phyloP scores from a whole-genome alignment of 2,888 invertebrate species.

The Temnothorax rugatulus region DNA sequence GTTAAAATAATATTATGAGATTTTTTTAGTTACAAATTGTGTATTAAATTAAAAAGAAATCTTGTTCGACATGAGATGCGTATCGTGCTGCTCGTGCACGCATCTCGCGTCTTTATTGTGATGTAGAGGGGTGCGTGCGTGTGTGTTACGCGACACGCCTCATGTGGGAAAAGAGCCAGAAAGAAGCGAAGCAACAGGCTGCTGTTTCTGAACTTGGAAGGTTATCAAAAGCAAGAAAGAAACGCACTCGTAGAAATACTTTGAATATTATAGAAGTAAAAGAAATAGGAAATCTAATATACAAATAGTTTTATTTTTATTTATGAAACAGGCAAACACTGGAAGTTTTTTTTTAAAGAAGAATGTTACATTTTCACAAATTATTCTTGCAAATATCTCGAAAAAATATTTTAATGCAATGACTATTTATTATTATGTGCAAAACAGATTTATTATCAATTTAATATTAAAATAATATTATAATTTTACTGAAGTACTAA shows the following conservation, averaged over 20 bases:
- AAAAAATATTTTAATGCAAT: background rate
- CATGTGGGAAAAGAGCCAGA: slow-evolving; percentile 79
- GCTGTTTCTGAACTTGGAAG: slow-evolving; percentile 74
- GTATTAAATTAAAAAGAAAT: background rate
- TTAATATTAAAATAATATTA: slow-evolving; percentile 5
- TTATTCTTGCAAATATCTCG: background rate
- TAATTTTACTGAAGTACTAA: background rate
- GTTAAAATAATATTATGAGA: background rate
- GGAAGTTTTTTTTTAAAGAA: too few relatives aligned
- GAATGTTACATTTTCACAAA: background rate
- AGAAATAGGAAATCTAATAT: slow-evolving; percentile 1
- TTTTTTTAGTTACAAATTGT: background rate
- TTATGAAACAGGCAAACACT: background rate
- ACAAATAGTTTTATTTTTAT: background rate
- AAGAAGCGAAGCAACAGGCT: slow-evolving; percentile 80
- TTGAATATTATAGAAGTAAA: slow-evolving; percentile 2
- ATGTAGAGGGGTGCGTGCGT: slow-evolving; percentile 64
- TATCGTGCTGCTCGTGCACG: slow-evolving; percentile 51
- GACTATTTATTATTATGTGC: background rate
- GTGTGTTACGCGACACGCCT: slow-evolving; percentile 58
- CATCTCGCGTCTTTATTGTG: slow-evolving; percentile 60
- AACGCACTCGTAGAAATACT: slow-evolving; percentile 27
- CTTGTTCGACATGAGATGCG: background rate
- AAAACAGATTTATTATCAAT: background rate
- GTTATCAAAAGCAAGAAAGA: slow-evolving; percentile 67